Evolutionary conservation across 2,888 invertebrate species (phyloP), one percentile per base, ranked within the genome.

Genomic region (Acanthosoma haemorrhoidale): DNA sequence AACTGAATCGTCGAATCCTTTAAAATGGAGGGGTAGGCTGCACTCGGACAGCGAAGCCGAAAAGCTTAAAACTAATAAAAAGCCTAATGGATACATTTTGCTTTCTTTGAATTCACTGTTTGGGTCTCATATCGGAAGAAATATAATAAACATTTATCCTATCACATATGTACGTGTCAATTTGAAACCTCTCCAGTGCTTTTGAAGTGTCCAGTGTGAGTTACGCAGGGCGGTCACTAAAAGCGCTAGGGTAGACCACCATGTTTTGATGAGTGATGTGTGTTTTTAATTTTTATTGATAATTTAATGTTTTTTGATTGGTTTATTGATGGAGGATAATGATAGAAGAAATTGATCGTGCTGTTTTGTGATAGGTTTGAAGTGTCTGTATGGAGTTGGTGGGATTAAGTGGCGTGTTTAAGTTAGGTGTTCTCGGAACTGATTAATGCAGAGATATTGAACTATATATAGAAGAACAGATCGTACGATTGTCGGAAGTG

Each of bases 1-100:
- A 76, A 92, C 85, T 1, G 87, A 87, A 80, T 93, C 93, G 79
- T 93, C 93, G 77, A 93, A 91, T 51, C 88, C 91, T 80, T 87
- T 87, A 25, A 88, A 83, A 79, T 90, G 67, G 15, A 34, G 18
- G 2, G 67, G 67, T n/a, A 57, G n/a, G 2, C 51, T 51, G 18
- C 67, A 67, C 4, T 41, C n/a, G 29, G 34, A 29, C 9, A 67
- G 18, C 16, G 21, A n/a, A 16, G 32, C n/a, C n/a, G n/a, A n/a
- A n/a, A n/a, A n/a, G n/a, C n/a, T n/a, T 21, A 36, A 36, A n/a
- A 36, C n/a, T n/a, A n/a, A n/a, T n/a, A n/a, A n/a, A n/a, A n/a
- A n/a, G n/a, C n/a, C n/a, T n/a, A n/a, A n/a, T n/a, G n/a, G n/a
- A n/a, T n/a, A n/a, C n/a, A n/a, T n/a, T n/a, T n/a, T n/a, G n/a